Conservation (phyloP, 2,113 vertebrate species). For the Salvator merianae region DNA sequence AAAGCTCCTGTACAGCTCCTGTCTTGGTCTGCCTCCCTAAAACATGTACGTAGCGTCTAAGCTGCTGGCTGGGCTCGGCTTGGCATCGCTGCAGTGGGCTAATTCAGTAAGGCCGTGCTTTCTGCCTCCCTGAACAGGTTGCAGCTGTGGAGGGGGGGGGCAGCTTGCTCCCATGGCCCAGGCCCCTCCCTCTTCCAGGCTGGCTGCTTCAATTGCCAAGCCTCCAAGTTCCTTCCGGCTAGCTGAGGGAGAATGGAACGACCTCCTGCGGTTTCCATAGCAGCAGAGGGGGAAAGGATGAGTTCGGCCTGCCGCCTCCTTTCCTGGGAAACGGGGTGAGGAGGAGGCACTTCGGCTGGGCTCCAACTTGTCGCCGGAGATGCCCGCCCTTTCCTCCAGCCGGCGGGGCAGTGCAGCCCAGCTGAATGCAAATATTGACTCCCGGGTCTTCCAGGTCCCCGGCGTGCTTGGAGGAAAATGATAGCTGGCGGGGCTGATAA, state of each 20-base stretch:
- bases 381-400: conserved; percentile 45
- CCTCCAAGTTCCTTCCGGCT: conserved; percentile 51
- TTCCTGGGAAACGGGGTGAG: conserved; percentile 65
- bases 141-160: neutral
- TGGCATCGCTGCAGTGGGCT: neutral
- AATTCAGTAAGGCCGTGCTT: too few species aligned
- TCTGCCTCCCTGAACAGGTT: neutral
- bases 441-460: conserved; percentile 42
- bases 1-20: neutral
- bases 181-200: neutral
- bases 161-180: neutral
- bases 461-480: neutral
- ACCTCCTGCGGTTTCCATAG: conserved; percentile 63
- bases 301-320: conserved; percentile 60
- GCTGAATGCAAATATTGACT: conserved; percentile 64
- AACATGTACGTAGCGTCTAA: too few species aligned
- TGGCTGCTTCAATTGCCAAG: neutral
- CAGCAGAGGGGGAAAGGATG: conserved; percentile 33
- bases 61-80: neutral
- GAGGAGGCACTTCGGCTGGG: conserved; percentile 68
- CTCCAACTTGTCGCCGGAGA: conserved; percentile 58
- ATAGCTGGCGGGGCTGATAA: neutral
- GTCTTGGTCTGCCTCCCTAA: neutral
- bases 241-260: conserved; percentile 22
- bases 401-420: conserved; percentile 60